These are phyloP conservation scores for Bombylius discolor DNA, from an alignment of 2,888 invertebrate species.

Conservation along the genomic window DNA sequence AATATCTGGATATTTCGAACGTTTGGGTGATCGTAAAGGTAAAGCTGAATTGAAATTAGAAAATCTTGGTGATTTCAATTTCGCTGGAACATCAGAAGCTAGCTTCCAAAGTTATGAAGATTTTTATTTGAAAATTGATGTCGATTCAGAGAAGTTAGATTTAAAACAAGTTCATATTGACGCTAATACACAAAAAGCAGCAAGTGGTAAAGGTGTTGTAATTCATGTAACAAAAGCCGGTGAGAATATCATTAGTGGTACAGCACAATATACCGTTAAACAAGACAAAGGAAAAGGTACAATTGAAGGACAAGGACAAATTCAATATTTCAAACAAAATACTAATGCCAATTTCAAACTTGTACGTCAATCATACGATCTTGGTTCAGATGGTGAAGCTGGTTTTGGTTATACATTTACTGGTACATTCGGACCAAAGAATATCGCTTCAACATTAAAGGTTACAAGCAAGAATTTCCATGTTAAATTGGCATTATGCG, in stretches of 20 bases:
- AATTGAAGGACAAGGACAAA: constrained; percentile 60
- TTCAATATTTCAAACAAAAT: constrained; percentile 54
- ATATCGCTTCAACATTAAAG: constrained; percentile 56
- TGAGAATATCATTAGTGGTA: constrained; percentile 55
- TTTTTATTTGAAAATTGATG: constrained; percentile 45
- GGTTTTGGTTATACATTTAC: constrained; percentile 54
- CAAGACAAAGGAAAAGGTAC: constrained; percentile 58
- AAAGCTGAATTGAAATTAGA: constrained; percentile 43
- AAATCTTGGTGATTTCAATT: constrained; percentile 41
- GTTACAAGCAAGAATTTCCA: constrained; percentile 60
- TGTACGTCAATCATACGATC: constrained; percentile 48
- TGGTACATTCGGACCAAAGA: constrained; percentile 53
- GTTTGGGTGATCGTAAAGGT: constrained; percentile 43
- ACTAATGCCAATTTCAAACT: constrained; percentile 63
- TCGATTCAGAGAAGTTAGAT: constrained; percentile 51
- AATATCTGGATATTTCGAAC: constrained; percentile 26
- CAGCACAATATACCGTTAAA: constrained; percentile 55
- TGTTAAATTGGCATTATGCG: constrained; percentile 57
- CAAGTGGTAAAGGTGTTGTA: constrained; percentile 48
- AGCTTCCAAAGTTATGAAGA: constrained; percentile 49
- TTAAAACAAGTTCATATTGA: constrained; percentile 51
- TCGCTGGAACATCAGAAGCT: constrained; percentile 43
- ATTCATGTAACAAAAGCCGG: constrained; percentile 47
- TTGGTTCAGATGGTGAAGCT: constrained; percentile 46
- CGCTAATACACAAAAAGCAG: constrained; percentile 45